Percentiles rank a stretch among this genome's conserved stretches.
Evolutionary conservation across 2,888 invertebrate genomes (phyloP).

Genomic region (Schizaphis graminum): DNA sequence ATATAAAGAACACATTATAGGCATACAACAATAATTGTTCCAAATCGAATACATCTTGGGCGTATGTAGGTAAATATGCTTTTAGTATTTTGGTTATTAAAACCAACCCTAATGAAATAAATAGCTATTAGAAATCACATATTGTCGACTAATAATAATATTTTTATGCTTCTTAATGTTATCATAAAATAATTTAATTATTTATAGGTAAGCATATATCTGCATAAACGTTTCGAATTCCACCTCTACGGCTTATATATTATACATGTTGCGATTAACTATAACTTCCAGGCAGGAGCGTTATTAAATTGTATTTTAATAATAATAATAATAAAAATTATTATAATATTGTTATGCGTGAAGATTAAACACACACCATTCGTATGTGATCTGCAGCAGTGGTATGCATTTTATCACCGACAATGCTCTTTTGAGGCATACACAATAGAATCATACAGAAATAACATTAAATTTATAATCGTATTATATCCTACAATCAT

Average conservation of each 20-base stretch:
- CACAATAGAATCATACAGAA: background rate
- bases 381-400: background rate
- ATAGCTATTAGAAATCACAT: background rate
- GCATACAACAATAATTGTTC: background rate
- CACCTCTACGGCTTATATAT: background rate
- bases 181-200: background rate
- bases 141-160: background rate
- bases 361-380: background rate
- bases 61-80: background rate
- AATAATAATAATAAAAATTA: background rate
- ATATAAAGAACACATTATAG: too few relatives aligned
- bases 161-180: background rate
- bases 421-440: background rate
- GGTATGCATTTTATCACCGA: background rate
- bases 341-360: background rate
- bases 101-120: background rate
- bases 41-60: background rate
- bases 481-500: background rate
- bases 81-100: background rate
- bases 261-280: background rate
- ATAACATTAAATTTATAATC: background rate
- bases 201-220: background rate
- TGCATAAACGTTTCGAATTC: background rate
- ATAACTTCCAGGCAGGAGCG: background rate
- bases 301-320: background rate